Evolutionary conservation across 2,888 invertebrate genomes (phyloP), one percentile per base, ranked within the genome.

Genomic region (Empis livida): DNA sequence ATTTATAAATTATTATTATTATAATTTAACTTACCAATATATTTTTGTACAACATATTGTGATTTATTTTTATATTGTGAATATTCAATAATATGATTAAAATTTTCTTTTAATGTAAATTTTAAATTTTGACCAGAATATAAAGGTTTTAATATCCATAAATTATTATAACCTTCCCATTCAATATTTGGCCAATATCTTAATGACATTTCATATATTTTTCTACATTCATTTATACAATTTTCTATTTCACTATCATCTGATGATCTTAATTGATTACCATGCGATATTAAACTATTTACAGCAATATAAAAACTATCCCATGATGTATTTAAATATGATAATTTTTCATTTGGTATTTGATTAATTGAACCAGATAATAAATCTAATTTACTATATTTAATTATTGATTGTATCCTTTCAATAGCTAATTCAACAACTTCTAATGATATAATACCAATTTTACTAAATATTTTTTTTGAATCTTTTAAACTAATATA

Each of bases 141-240:
- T 13, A 13, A 13, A 8, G 89, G 88, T 63, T 90, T 90, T 47
- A 90, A 74, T 52, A 90, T 87, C 89, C 89, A 90, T 55, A 88
- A 78, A 65, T 89, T 87, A 61, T 79, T 75, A 53, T 74, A 74
- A 1, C 89, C 89, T 67, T 88, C 88, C 57, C 78, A 75, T 50
- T 74, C 72, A 45, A 82, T 59, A 59, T 77, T 77, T 0, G 80
- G 78, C 58, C 77, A 75, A 59, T 49, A 80, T 65, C 57, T 71
- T 73, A 57, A 74, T 75, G n/a, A 20, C 13, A 3, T 40, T 8
- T 20, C 17, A 5, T n/a, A n/a, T 35, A 13, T 6, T n/a, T 35
- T 13, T 27, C 9, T 27, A 27, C 23, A 27, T 27, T 27, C 6
- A 27, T 27, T 27, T 8, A 27, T 27, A 27, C 23, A 27, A 27